Evolutionary conservation across 1,140 invertebrate species (phyloP).

Genomic region (Xylocopa sonorina): DNA sequence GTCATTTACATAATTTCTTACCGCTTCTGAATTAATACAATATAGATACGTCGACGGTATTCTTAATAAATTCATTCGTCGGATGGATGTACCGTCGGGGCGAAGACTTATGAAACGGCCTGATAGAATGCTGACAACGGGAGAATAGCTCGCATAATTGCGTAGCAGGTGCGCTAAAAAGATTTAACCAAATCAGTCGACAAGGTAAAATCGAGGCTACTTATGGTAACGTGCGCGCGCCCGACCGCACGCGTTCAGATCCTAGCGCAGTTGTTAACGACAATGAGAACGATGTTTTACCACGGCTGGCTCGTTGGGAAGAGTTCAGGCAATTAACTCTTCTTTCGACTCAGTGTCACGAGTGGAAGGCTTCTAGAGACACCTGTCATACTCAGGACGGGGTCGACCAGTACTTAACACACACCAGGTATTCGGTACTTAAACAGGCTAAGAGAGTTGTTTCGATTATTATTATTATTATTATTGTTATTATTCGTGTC

Average conservation of each 20-base stretch:
- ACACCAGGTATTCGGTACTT: conserved; percentile 12
- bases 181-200: conserved; percentile 39
- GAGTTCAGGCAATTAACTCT: conserved; percentile 40
- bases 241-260: not conserved
- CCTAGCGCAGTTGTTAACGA: conserved; percentile 35
- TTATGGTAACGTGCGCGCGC: conserved; percentile 15
- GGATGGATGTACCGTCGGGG: not conserved
- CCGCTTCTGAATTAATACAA: not conserved
- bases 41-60: not conserved
- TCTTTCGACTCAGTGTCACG: conserved; percentile 31
- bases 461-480: too few species aligned
- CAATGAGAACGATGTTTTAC: conserved; percentile 35
- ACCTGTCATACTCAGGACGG: conserved; percentile 35
- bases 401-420: conserved; percentile 32
- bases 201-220: conserved; percentile 28
- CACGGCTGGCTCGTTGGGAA: conserved; percentile 16
- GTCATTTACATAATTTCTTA: not conserved
- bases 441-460: not conserved
- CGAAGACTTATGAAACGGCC: conserved; percentile 15
- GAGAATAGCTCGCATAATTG: conserved; percentile 29
- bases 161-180: conserved; percentile 35
- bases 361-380: conserved; percentile 12
- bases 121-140: not conserved
- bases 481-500: not conserved
- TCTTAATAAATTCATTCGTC: not conserved